phyloP scores from a whole-genome alignment of 2,113 vertebrate genomes.

The Agelaius tricolor region DNA sequence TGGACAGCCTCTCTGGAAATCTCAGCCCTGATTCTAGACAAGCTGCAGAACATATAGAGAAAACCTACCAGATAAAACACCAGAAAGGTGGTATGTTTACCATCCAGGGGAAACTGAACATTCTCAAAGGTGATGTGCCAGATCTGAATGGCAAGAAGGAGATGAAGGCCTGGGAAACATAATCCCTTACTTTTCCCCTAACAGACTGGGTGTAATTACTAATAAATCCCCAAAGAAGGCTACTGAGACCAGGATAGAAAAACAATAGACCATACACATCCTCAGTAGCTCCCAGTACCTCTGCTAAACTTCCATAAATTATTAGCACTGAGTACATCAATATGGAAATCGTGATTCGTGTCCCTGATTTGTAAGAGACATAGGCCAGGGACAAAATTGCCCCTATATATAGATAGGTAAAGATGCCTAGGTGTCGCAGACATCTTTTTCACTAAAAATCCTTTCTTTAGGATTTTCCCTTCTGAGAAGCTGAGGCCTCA shows the following conservation, averaged over 20 bases:
- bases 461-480: too few species aligned
- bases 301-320: not conserved
- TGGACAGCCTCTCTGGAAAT: not conserved
- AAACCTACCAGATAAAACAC: not conserved
- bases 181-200: not conserved
- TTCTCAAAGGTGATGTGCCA: not conserved
- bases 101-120: not conserved
- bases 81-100: not conserved
- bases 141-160: not conserved
- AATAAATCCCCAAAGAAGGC: not conserved
- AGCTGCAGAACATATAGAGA: not conserved
- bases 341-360: not conserved
- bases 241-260: not conserved
- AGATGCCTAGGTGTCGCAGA: not conserved
- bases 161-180: not conserved
- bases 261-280: not conserved
- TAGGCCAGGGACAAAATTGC: not conserved
- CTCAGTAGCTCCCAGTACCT: not conserved
- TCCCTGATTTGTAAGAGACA: not conserved
- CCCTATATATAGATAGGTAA: not conserved
- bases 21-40: not conserved
- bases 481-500: too few species aligned
- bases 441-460: too few species aligned
- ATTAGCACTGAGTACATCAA: not conserved
- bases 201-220: not conserved